Base-by-base conservation (phyloP, 2,888 invertebrate genomes). In the Anticlea derivata region DNA sequence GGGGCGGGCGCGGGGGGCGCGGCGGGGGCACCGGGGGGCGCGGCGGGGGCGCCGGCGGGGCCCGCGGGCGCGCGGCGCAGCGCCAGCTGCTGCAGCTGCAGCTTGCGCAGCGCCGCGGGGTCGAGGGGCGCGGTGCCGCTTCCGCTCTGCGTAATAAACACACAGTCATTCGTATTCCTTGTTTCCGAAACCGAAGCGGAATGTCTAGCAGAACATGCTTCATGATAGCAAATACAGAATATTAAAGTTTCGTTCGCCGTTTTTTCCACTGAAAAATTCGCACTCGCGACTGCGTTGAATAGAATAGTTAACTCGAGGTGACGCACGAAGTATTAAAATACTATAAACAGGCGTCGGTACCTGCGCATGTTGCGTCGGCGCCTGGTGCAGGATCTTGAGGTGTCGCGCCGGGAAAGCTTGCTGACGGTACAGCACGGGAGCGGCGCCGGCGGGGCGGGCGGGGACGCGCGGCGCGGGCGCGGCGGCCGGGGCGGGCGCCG, bases 381-480 rank as follows among this genome's bases (percentile, higher is more conserved):
- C 71, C 65, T 84, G 84, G 55, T 73, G 92, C 66, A 79, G 79
- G 69, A 81, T 92, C 80, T 83, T 92, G 75, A 73, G 91, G 76
- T 72, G 92, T 57, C 78, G 80, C 64, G 84, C 80, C 61, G 82
- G 86, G 68, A 74, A 85, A 63, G 84, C 71, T 65, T 93, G 93
- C 69, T 94, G 94, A n/a, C 94, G 90, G 61, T 93, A 93, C 66
- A 94, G 88, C 66, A 94, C 63, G 53, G 70, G 51, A 66, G 61
- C 61, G 56, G 57, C 60, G 72, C 60, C 69, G 81, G 17, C 7
- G 38, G 50, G 60, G 33, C 66, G 57, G 74, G 57, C 61, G 67
- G n/a, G 77, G 50, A 82, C 72, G 34, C 24, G 61, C 69, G 81
- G 70, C 48, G 83, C 73, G 23, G 78, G 75, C 50, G 56, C 29